These are phyloP conservation scores for Drosophila malerkotliana DNA, from an alignment of 1,140 invertebrate species.

Conservation along the genomic window DNA sequence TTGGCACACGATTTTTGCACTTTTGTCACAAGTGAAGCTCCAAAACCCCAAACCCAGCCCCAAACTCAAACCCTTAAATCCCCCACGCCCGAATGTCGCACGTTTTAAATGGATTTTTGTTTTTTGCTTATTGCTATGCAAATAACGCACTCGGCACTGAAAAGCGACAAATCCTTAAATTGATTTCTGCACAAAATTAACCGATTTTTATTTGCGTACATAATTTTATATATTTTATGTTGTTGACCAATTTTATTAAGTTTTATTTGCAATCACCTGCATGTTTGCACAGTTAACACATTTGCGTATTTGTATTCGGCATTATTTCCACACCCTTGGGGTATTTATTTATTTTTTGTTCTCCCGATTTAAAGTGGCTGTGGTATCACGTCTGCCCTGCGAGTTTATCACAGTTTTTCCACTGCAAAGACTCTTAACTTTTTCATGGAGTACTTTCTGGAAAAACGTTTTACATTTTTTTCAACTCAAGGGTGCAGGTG, in stretches of 20 bases:
- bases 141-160: constrained; percentile 50
- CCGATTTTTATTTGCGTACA: constrained; percentile 60
- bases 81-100: constrained; percentile 24
- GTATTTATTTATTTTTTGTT: neutral
- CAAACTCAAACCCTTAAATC: constrained; percentile 26
- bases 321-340: constrained; percentile 16
- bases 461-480: too few relatives aligned
- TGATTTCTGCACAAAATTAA: constrained; percentile 79
- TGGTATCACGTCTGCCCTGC: neutral
- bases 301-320: constrained; percentile 61
- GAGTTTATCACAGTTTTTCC: neutral
- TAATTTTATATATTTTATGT: constrained; percentile 62
- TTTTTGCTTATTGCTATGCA: constrained; percentile 66
- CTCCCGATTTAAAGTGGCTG: neutral
- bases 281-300: constrained; percentile 79
- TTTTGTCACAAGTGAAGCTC: constrained; percentile 56
- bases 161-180: constrained; percentile 70
- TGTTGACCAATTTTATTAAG: constrained; percentile 81
- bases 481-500: too few relatives aligned
- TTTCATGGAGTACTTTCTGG: neutral
- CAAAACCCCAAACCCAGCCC: constrained; percentile 3
- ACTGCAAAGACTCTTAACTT: neutral
- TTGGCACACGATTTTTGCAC: constrained; percentile 68
- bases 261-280: constrained; percentile 81
- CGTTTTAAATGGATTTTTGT: constrained; percentile 49